Evolutionary conservation across 2,888 invertebrate species (phyloP).

Genomic region (Nasonovia ribisnigri): DNA sequence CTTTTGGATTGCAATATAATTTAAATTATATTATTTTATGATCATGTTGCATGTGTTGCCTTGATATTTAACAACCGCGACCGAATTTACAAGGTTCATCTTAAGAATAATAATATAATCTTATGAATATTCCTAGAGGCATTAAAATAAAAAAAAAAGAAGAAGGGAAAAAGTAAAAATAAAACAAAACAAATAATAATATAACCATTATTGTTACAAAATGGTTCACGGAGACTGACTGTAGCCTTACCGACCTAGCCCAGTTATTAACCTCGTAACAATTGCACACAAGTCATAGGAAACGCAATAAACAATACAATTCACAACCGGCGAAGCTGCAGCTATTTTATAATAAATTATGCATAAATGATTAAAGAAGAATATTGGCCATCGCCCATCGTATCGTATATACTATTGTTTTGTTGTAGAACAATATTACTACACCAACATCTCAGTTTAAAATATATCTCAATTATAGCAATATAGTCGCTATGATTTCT

Average conservation of each 20-base stretch:
- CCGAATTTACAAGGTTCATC: slow-evolving; percentile 30
- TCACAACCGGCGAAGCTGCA: background rate
- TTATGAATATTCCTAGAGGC: slow-evolving; percentile 21
- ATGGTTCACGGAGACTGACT: slow-evolving; percentile 48
- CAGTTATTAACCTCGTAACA: slow-evolving; percentile 61
- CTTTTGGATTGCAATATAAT: background rate
- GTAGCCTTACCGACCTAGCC: slow-evolving; percentile 48
- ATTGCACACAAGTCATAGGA: slow-evolving; percentile 41
- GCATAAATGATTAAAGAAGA: background rate
- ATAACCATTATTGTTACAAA: slow-evolving; percentile 45
- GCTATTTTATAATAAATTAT: background rate
- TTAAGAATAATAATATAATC: slow-evolving; percentile 10
- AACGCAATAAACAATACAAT: slow-evolving; percentile 31
- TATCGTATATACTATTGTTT: background rate
- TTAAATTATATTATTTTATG: slow-evolving; percentile 1
- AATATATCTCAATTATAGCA: background rate
- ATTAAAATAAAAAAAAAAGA: slow-evolving; percentile 5
- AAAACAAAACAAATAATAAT: slow-evolving; percentile 55
- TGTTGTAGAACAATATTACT: background rate
- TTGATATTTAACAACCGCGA: slow-evolving; percentile 1
- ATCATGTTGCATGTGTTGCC: background rate
- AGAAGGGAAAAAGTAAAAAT: background rate
- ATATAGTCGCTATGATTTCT: background rate
- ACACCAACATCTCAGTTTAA: background rate
- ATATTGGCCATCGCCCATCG: background rate